Percentiles rank a stretch among this genome's conserved stretches.
These are phyloP conservation scores for human (Homo sapiens) DNA, from an alignment of 2,113 vertebrate genomes.

Conservation along the genomic window GRCh38 chr7:159172501-159173000, in stretches of 20 bases:
- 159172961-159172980: background rate
- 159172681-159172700: background rate
- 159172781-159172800: background rate
- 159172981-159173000: background rate
- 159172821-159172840: background rate
- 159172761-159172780: background rate
- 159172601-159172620: background rate
- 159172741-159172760: background rate
- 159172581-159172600: background rate
- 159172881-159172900: background rate
- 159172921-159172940: background rate
- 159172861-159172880: background rate
- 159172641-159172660: background rate
- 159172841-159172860: background rate
- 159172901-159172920: background rate
- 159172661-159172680: background rate
- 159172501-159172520: background rate
- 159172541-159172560: slow-evolving; percentile 40
- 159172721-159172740: rapidly evolving
- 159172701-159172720: too few species aligned
- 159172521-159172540: slow-evolving; percentile 66
- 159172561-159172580: background rate
- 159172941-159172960: background rate
- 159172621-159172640: background rate
- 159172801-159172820: background rate